Evolutionary conservation across 2,888 invertebrate species (phyloP), one percentile per base, ranked within the genome.

Genomic region (Melieria omissa): DNA sequence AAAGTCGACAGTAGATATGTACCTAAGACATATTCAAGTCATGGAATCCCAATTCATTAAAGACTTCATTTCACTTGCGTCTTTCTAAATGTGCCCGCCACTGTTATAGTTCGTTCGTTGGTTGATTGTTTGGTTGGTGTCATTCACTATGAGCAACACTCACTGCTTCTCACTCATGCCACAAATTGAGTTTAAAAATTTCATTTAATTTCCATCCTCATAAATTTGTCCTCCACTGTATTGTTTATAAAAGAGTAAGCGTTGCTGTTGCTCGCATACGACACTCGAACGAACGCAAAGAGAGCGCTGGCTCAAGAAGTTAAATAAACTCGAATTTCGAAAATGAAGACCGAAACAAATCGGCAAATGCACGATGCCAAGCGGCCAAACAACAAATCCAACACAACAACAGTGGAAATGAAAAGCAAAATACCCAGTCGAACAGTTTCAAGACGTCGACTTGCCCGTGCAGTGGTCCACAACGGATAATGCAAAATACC

Each of bases 371-470:
- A 29, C 29, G 61, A 61, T 16, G 60, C 60, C 44, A 41, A 9
- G 44, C 60, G 14, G 4, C 3, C 60, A 42, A 3, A 42, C 12
- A 60, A 29, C n/a, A 12, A 60, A 60, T n/a, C 42, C 44, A 42
- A 42, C 60, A 60, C 44, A 66, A 60, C 74, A 73, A 68, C 62
- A 58, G 74, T 14, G 47, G 29, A 63, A 71, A 54, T 42, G 49
- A n/a, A 60, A 64, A 65, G 69, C 12, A 57, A 64, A 70, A 60
- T 63, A 62, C 49, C 67, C 52, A 66, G 63, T 73, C 71, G 71
- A 73, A 73, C 73, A 75, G 75, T 75, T 75, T 69, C 64, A 70
- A 72, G 65, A 65, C 47, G 70, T 63, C 70, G 60, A 72, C 65
- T 70, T 61, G 47, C 10, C 61, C 45, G 68, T 41, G 10, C 29